Base-by-base conservation (phyloP, 2,113 vertebrate species). In the Asarcornis scutulata region DNA sequence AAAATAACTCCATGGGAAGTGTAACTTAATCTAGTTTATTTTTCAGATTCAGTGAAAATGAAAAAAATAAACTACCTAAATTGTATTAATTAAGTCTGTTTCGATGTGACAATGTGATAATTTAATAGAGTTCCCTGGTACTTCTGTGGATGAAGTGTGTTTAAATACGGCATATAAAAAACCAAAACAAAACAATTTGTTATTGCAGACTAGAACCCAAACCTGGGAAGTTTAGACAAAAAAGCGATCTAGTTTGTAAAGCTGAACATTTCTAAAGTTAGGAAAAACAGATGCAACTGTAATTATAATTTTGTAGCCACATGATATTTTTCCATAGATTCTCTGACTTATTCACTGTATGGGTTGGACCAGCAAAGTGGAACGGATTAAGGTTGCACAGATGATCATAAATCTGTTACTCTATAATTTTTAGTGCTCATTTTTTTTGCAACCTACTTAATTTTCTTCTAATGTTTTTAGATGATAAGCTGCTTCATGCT, bases 271-370 rank as follows among this genome's bases (percentile, higher is more conserved):
- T 69, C 23, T 11, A 48, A 93, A 83, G 76, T 89, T 34, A 75
- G 85, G 88, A 38, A 89, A 93, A 75, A 7, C 83, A 83, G 78
- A 79, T 95, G 93, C 73, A 75, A 71, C 60, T 83, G 89, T 50
- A 66, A 38, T 75, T 75, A 79, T 12, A 34, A 50, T 83, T 71
- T 74, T 64, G 55, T 74, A 76, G 86, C 73, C 86, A 40, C 52
- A 7, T 71, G 56, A 44, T 86, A 26, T 80, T 92, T 91, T 86
- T 80, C 86, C 68, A 58, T 62, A 64, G 77, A 56, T 83, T 48
- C 62, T 66, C 81, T 23, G 75, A 27, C 68, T 91, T 73, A 27
- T 2, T 91, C 56, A 9, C 72, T 75, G 27, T 50, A 60, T 55
- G 86, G 85, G 14, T 55, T 83, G 66, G 62, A 59, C 77, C 74